Evolutionary conservation across 2,113 vertebrate genomes (phyloP).

Genomic region (Setophaga kirtlandii): DNA sequence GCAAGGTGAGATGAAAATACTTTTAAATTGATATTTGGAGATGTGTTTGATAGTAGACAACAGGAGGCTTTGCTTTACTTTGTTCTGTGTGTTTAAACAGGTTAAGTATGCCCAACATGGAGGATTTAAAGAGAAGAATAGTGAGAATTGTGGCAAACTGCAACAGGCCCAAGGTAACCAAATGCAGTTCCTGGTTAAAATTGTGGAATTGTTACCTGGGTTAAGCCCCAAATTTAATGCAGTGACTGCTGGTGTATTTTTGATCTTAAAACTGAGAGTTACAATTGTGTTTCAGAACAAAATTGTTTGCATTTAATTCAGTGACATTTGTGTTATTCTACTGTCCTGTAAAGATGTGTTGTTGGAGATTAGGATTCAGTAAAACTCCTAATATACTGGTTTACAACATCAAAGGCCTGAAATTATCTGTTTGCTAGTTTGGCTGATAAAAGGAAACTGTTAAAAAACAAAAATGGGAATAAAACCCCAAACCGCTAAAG

Average conservation of each 20-base stretch:
- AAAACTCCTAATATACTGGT: fast-evolving
- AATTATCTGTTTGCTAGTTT: neutral
- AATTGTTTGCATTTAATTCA: neutral
- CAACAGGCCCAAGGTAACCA: slow-evolving; percentile 89
- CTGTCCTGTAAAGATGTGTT: neutral
- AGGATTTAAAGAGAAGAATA: slow-evolving; percentile 90
- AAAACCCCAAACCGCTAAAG: neutral
- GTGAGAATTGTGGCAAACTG: slow-evolving; percentile 92
- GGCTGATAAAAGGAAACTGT: neutral
- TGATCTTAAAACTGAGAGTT: neutral
- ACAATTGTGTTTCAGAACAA: neutral
- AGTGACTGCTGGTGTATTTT: neutral
- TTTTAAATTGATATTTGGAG: neutral
- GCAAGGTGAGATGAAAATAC: slow-evolving; percentile 80
- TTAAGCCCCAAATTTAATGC: neutral
- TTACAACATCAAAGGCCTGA: neutral
- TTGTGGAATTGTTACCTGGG: neutral
- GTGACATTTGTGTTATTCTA: neutral
- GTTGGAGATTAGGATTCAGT: neutral
- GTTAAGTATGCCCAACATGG: slow-evolving; percentile 93
- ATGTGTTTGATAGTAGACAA: neutral
- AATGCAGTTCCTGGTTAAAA: neutral
- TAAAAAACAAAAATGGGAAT: neutral
- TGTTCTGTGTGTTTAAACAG: slow-evolving; percentile 70
- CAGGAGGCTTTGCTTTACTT: neutral